Evolutionary conservation across 2,113 vertebrate species (phyloP), one percentile per base, ranked within the genome.

Genomic region (Lichenostomus cassidix): DNA sequence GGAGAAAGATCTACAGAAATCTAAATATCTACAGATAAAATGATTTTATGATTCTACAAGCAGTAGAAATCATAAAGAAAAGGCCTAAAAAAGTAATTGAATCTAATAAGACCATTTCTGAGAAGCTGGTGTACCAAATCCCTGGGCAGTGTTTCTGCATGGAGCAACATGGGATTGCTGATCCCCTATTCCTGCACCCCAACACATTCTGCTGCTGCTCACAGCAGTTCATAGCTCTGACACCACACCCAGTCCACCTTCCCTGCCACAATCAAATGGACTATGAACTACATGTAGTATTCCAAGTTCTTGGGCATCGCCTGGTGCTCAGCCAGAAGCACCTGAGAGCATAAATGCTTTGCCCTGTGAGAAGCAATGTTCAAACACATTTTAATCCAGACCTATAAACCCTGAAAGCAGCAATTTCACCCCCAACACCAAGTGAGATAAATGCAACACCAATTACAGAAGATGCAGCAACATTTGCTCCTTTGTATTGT

Each of bases 151-250:
- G 39, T 69, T 44, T 60, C 41, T 68, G 17, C 9, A 19, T 9
- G 49, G 60, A 78, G 47, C 6, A 3, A 13, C 11, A 25, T 15
- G 29, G 33, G 47, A 44, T 24, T 12, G 14, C 75, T 56, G 62
- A 71, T 49, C 10, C 15, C 3, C 8, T 0, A 0, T 10, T 50
- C 53, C 71, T 47, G 24, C 42, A 37, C 4, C 42, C 9, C 49
- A 60, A 12, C 9, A 52, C 1, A 1, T 31, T 39, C 70, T 64
- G 49, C 56, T 59, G 39, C 33, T 75, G 46, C 70, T 44, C 5
- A 1, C 27, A 23, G n/a, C 0, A 2, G 8, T 52, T 50, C n/a
- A 2, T 7, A 35, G 4, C 23, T 14, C 17, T 33, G 0, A 0
- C 5, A 2, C 8, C 39, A 47, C 15, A 22, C 44, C 28, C 55